Conservation (phyloP, 2,113 vertebrate species). For the Choloepus hoffmanni region DNA sequence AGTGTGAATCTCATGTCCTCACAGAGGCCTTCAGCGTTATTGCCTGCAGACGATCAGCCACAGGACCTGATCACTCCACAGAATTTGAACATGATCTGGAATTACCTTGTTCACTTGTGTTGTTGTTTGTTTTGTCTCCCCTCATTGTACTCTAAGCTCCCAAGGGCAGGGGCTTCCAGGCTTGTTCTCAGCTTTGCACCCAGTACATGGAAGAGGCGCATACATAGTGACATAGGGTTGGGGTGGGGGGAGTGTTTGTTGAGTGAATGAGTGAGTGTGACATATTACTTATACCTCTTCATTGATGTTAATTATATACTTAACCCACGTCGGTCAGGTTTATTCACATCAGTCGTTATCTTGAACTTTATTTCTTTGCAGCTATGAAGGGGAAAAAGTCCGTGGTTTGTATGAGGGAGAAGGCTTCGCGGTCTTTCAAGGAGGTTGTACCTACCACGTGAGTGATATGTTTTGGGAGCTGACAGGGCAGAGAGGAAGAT, state of each 20-base stretch:
- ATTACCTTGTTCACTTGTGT: not conserved
- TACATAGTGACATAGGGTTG: not conserved
- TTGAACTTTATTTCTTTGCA: conserved; percentile 79
- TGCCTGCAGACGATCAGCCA: rapidly evolving
- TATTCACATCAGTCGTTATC: not conserved
- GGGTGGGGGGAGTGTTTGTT: not conserved
- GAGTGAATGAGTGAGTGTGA: not conserved
- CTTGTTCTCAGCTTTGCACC: not conserved
- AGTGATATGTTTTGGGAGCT: conserved; percentile 54
- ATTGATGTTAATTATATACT: not conserved
- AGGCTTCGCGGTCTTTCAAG: conserved; percentile 90
- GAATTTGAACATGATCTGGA: not conserved
- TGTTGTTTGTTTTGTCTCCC: not conserved
- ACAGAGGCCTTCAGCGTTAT: not conserved
- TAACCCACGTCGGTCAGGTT: not conserved
- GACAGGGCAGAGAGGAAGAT: not conserved
- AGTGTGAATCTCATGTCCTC: not conserved
- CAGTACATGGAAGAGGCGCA: not conserved
- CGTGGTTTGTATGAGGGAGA: conserved; percentile 89
- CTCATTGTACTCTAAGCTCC: not conserved
- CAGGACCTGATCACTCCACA: not conserved
- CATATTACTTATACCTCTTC: not conserved
- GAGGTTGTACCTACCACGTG: conserved; percentile 91
- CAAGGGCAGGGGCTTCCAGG: not conserved
- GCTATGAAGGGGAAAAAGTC: conserved; percentile 90